Percentiles rank a stretch among this genome's conserved stretches.
phyloP scores from a whole-genome alignment of 2,113 vertebrate species.

The Columba janthina region DNA sequence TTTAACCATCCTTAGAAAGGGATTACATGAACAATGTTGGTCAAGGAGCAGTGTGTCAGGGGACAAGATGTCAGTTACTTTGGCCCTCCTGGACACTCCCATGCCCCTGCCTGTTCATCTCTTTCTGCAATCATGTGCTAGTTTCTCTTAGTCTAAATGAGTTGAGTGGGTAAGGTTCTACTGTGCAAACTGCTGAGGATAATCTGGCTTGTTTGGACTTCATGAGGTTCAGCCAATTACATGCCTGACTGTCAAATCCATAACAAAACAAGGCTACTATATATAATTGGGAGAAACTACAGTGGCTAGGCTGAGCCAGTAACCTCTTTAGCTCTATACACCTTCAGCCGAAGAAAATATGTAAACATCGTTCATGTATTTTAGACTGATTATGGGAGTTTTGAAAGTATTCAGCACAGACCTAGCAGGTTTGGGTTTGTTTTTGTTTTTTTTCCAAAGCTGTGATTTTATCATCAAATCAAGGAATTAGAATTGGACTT shows the following conservation, averaged over 20 bases:
- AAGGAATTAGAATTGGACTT: not conserved
- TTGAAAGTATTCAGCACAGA: not conserved
- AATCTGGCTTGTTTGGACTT: not conserved
- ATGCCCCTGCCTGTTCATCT: not conserved
- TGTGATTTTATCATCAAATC: not conserved
- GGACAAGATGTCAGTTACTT: not conserved
- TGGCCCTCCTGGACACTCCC: not conserved
- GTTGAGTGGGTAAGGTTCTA: not conserved
- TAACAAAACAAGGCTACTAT: not conserved
- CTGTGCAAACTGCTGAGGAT: not conserved
- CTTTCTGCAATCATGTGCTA: not conserved
- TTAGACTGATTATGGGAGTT: not conserved
- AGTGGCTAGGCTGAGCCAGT: not conserved
- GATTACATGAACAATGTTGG: rapidly evolving
- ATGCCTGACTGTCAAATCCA: not conserved
- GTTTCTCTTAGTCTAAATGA: not conserved
- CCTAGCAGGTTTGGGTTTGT: not conserved
- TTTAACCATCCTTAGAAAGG: not conserved
- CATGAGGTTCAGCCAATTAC: not conserved
- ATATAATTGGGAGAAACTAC: not conserved
- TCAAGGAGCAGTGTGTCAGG: not conserved
- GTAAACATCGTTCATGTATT: not conserved
- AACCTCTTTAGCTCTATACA: not conserved
- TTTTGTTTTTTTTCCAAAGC: not conserved
- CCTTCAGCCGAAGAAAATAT: not conserved